phyloP scores from a whole-genome alignment of 2,113 vertebrate genomes.

The Rhea americana region DNA sequence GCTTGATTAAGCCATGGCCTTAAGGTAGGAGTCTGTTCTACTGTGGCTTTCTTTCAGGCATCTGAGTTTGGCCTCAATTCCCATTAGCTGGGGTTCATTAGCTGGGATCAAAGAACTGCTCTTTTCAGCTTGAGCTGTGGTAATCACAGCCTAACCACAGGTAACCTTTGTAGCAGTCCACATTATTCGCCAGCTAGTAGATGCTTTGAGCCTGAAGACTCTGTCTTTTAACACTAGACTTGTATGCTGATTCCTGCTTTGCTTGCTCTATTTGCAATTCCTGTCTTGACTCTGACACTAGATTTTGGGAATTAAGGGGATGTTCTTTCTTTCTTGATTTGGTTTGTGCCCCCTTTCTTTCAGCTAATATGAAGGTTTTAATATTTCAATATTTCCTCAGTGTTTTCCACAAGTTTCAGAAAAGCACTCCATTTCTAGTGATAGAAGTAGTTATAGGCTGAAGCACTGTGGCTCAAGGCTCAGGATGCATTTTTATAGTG shows the following conservation, averaged over 20 bases:
- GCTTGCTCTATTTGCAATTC: background rate
- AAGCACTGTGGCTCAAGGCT: background rate
- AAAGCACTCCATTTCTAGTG: background rate
- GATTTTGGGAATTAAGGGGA: background rate
- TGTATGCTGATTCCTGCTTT: background rate
- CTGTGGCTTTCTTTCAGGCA: background rate
- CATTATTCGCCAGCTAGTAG: background rate
- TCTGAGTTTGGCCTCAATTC: background rate
- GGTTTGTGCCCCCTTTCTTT: background rate
- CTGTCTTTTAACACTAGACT: background rate
- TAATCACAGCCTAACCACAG: conserved; percentile 23
- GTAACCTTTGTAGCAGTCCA: conserved; percentile 20
- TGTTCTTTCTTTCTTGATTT: background rate
- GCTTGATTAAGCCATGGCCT: background rate
- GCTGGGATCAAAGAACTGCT: conserved; percentile 16
- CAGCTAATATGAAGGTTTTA: background rate
- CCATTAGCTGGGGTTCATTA: background rate
- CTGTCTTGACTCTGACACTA: background rate
- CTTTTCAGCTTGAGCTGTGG: background rate
- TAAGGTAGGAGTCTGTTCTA: background rate
- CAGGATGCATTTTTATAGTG: background rate
- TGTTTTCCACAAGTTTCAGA: background rate
- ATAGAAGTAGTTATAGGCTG: background rate
- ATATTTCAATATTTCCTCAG: background rate
- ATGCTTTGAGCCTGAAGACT: background rate